These are phyloP conservation scores for Xylota sylvarum DNA, from an alignment of 2,888 invertebrate genomes.

Conservation along the genomic window DNA sequence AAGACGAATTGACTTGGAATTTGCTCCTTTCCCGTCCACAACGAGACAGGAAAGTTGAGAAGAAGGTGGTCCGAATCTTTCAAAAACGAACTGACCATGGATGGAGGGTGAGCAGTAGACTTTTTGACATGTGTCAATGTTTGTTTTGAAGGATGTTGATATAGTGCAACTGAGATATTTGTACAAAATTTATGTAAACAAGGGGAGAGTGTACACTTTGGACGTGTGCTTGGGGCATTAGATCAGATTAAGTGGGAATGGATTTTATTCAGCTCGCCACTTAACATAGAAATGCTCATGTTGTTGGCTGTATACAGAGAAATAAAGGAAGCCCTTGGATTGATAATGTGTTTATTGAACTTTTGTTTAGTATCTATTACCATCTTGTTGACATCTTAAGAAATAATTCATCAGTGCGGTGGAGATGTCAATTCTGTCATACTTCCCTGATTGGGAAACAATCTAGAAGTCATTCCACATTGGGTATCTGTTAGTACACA, in stretches of 20 bases:
- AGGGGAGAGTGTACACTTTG: neutral
- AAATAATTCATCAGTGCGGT: too few relatives aligned
- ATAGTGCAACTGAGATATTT: conserved; percentile 25
- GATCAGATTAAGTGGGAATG: neutral
- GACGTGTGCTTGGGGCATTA: neutral
- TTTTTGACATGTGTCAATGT: conserved; percentile 40
- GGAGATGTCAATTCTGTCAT: too few relatives aligned
- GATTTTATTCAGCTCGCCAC: too few relatives aligned
- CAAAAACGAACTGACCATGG: neutral
- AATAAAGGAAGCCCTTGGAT: too few relatives aligned
- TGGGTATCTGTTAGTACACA: too few relatives aligned
- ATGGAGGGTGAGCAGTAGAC: neutral
- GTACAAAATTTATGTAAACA: conserved; percentile 13
- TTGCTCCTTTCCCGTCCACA: neutral
- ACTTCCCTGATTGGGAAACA: too few relatives aligned
- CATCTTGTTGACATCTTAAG: too few relatives aligned
- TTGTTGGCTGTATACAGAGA: too few relatives aligned
- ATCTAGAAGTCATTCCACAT: too few relatives aligned
- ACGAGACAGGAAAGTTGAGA: neutral
- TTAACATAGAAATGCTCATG: too few relatives aligned
- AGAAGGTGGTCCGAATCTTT: neutral
- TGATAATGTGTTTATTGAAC: too few relatives aligned
- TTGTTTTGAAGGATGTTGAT: conserved; percentile 36
- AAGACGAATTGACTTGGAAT: conserved; percentile 35
- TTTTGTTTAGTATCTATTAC: too few relatives aligned